These are phyloP conservation scores for Rana temporaria DNA, from an alignment of 2,113 vertebrate species.

Conservation along the genomic window DNA sequence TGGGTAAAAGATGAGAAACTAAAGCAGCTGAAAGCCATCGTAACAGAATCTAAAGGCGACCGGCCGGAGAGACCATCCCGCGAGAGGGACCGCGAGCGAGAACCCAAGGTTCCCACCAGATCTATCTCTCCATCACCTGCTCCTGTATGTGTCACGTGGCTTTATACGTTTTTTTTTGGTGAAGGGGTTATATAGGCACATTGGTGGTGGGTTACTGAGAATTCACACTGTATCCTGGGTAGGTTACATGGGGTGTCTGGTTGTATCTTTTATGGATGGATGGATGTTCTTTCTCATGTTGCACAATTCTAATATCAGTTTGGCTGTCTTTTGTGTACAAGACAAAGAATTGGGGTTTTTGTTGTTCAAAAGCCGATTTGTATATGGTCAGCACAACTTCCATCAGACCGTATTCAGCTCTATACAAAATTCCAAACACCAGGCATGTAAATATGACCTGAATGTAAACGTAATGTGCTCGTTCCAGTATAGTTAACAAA, in stretches of 20 bases:
- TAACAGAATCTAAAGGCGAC: slow-evolving; percentile 82
- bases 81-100: slow-evolving; percentile 77
- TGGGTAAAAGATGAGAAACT: slow-evolving; percentile 98
- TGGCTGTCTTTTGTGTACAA: too few relatives aligned
- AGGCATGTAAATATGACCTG: too few relatives aligned
- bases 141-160: slow-evolving; percentile 74
- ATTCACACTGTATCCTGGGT: neutral
- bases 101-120: slow-evolving; percentile 72
- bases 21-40: slow-evolving; percentile 97
- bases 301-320: too few relatives aligned
- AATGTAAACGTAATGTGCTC: too few relatives aligned
- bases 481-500: too few relatives aligned
- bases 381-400: neutral
- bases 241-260: neutral
- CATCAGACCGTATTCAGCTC: too few relatives aligned
- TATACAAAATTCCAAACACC: too few relatives aligned
- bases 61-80: slow-evolving; percentile 81
- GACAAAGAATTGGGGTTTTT: neutral
- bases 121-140: slow-evolving; percentile 80
- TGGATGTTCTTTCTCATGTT: too few relatives aligned
- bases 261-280: too few relatives aligned
- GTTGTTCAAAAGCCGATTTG: neutral
- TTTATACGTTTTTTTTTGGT: neutral
- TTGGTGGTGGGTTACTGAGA: neutral
- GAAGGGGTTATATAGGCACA: neutral